These are phyloP conservation scores for Diadegma fenestrale DNA, from an alignment of 2,888 invertebrate genomes.

Conservation along the genomic window DNA sequence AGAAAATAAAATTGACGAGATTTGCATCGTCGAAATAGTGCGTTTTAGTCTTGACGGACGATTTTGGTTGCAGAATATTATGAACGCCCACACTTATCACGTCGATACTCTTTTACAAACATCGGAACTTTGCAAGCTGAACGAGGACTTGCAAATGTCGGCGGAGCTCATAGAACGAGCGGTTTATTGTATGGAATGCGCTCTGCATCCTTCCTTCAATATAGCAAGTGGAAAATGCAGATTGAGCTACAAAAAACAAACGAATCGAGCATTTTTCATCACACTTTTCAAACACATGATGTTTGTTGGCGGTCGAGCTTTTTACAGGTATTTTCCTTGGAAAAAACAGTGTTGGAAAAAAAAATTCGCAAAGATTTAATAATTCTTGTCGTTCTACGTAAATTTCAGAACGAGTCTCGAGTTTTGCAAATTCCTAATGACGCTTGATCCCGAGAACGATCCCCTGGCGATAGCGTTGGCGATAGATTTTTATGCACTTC, in stretches of 20 bases:
- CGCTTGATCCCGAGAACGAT: constrained; percentile 91
- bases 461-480: constrained; percentile 91
- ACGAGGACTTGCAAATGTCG: constrained; percentile 92
- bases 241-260: constrained; percentile 91
- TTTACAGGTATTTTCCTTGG: constrained; percentile 86
- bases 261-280: constrained; percentile 93
- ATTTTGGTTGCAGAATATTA: constrained; percentile 86
- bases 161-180: constrained; percentile 93
- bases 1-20: neutral
- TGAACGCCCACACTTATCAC: constrained; percentile 92
- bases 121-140: constrained; percentile 92
- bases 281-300: constrained; percentile 93
- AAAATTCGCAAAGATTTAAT: neutral
- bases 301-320: constrained; percentile 92
- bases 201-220: constrained; percentile 93
- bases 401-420: constrained; percentile 91
- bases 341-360: no score
- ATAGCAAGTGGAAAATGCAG: constrained; percentile 90
- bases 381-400: neutral
- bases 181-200: constrained; percentile 91
- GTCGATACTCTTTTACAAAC: constrained; percentile 93
- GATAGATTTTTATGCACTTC: constrained; percentile 93
- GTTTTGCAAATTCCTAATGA: constrained; percentile 93
- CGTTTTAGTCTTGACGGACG: neutral
- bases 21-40: neutral